phyloP scores from a whole-genome alignment of 2,888 invertebrate species.

The Lamellibrachia satsuma region DNA sequence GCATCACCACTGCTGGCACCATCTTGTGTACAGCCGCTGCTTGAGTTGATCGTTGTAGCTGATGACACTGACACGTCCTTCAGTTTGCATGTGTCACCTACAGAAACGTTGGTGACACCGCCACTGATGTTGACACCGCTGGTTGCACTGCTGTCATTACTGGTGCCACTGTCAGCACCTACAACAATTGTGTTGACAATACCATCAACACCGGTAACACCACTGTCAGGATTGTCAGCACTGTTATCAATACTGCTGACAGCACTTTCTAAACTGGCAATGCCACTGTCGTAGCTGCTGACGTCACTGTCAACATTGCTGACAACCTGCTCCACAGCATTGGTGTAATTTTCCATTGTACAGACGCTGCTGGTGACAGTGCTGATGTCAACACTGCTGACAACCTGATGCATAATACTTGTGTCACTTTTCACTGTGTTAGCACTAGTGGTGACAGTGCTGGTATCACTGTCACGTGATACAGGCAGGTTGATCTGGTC shows the following conservation, averaged over 20 bases:
- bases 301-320: not conserved
- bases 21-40: not conserved
- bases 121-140: not conserved
- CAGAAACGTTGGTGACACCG: not conserved
- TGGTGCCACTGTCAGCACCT: not conserved
- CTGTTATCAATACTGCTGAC: not conserved
- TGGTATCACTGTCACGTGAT: not conserved
- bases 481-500: not conserved
- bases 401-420: not conserved
- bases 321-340: not conserved
- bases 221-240: not conserved
- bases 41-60: not conserved
- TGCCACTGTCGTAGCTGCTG: not conserved
- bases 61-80: not conserved
- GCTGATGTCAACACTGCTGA: not conserved
- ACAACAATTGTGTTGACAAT: not conserved
- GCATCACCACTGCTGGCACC: not conserved
- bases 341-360: not conserved
- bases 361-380: not conserved
- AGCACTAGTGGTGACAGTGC: not conserved
- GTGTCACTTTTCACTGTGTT: too few relatives aligned
- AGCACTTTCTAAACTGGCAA: not conserved
- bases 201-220: not conserved
- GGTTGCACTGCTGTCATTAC: not conserved
- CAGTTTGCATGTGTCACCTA: not conserved